These are phyloP conservation scores for Solenopsis invicta DNA, from an alignment of 1,140 invertebrate genomes.

Conservation along the genomic window DNA sequence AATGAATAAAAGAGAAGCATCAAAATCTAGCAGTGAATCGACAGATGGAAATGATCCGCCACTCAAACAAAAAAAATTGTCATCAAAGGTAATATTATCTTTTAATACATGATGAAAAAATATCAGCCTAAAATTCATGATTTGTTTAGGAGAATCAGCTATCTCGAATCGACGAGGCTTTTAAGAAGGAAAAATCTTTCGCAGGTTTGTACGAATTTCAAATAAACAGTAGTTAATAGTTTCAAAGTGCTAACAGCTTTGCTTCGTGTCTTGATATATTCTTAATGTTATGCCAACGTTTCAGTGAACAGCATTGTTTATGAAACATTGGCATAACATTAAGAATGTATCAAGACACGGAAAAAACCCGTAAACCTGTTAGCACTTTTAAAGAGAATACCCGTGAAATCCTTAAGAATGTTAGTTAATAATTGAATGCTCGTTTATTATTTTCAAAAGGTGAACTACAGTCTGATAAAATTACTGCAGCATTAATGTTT, in stretches of 20 bases:
- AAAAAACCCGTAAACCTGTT: no score
- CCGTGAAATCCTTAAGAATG: no score
- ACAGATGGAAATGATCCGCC: neutral
- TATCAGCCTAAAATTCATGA: neutral
- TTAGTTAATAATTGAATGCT: neutral
- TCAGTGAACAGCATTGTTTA: no score
- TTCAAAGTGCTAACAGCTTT: no score
- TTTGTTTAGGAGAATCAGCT: neutral
- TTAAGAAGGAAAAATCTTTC: neutral
- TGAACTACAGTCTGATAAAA: neutral
- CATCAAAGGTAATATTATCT: neutral
- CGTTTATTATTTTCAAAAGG: neutral
- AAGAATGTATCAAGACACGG: no score
- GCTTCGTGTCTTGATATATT: no score
- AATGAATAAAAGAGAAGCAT: neutral
- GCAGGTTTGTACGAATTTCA: neutral
- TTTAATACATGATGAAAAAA: neutral
- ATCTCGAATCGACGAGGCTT: neutral
- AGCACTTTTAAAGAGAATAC: no score
- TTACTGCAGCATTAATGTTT: conserved; percentile 1
- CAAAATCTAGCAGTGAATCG: neutral
- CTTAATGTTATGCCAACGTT: no score
- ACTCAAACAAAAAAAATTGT: neutral
- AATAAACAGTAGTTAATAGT: neutral
- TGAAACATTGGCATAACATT: no score